Conservation (phyloP, 2,113 vertebrate genomes). For the Toxotes chatareus region DNA sequence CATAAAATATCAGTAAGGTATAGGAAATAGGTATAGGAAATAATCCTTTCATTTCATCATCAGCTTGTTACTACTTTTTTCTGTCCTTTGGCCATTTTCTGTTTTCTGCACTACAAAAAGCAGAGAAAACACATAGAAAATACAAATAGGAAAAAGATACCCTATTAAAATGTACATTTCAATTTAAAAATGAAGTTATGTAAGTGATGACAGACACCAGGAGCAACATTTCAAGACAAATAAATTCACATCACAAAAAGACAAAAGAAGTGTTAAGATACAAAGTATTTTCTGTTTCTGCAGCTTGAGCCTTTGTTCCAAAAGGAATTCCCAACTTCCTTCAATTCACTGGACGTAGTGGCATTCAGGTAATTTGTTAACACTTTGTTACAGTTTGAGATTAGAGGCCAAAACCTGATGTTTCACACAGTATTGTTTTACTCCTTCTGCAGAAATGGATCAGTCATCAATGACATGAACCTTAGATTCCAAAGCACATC, state of each 20-base stretch:
- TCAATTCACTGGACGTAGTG: not conserved
- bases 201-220: too few species aligned
- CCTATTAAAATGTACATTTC: too few species aligned
- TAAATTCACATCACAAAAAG: not conserved
- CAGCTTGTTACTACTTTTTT: too few species aligned
- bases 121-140: too few species aligned
- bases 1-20: too few species aligned
- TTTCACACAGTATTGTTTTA: not conserved
- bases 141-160: too few species aligned
- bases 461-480: constrained; percentile 39
- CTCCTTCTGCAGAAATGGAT: constrained; percentile 55
- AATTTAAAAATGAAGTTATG: too few species aligned
- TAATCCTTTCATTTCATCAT: too few species aligned
- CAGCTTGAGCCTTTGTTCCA: constrained; percentile 36
- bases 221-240: too few species aligned
- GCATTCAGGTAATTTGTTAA: constrained; percentile 39
- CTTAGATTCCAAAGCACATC: not conserved
- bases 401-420: not conserved
- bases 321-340: not conserved
- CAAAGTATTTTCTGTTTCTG: not conserved
- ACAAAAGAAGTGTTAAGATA: not conserved
- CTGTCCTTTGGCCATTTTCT: too few species aligned
- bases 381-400: not conserved
- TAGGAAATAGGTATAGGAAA: too few species aligned
- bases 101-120: too few species aligned